These are phyloP conservation scores for Gambelia wislizenii DNA, from an alignment of 2,797 vertebrate species.

Conservation along the genomic window DNA sequence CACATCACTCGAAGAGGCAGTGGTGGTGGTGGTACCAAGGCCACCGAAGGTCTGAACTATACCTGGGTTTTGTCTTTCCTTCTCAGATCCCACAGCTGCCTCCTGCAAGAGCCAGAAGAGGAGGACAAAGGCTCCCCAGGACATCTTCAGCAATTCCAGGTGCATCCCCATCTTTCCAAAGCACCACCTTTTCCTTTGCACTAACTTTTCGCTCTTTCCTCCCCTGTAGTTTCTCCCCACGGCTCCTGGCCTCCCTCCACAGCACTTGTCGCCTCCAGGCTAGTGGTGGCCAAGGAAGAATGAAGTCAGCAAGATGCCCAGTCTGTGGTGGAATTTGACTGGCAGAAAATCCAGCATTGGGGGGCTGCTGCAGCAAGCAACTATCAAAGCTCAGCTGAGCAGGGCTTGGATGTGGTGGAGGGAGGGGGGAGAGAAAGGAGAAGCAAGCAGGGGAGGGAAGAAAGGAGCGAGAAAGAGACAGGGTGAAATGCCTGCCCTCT, in stretches of 20 bases:
- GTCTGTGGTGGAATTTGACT: neutral
- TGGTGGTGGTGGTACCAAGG: neutral
- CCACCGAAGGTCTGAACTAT: neutral
- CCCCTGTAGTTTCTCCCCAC: neutral
- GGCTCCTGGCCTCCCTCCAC: neutral
- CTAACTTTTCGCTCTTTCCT: slow-evolving; percentile 27
- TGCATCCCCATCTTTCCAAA: slow-evolving; percentile 3
- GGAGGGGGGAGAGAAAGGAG: neutral
- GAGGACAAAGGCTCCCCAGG: slow-evolving; percentile 60
- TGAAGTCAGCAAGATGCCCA: neutral
- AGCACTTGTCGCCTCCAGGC: neutral
- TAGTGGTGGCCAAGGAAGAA: neutral
- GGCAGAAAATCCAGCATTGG: slow-evolving; percentile 4
- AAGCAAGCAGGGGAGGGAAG: slow-evolving; percentile 10
- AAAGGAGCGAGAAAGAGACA: neutral
- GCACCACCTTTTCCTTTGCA: slow-evolving; percentile 27
- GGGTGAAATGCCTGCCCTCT: slow-evolving; percentile 21
- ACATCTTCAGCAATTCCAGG: slow-evolving; percentile 51
- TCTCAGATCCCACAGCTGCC: slow-evolving; percentile 50
- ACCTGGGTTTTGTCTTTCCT: slow-evolving; percentile 61
- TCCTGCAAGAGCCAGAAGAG: slow-evolving; percentile 61
- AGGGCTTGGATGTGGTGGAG: slow-evolving; percentile 16
- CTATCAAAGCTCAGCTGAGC: slow-evolving; percentile 23
- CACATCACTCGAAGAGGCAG: neutral
- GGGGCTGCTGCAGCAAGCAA: slow-evolving; percentile 8